phyloP scores from a whole-genome alignment of 2,888 invertebrate genomes.

The Torymus aiolomorphi region DNA sequence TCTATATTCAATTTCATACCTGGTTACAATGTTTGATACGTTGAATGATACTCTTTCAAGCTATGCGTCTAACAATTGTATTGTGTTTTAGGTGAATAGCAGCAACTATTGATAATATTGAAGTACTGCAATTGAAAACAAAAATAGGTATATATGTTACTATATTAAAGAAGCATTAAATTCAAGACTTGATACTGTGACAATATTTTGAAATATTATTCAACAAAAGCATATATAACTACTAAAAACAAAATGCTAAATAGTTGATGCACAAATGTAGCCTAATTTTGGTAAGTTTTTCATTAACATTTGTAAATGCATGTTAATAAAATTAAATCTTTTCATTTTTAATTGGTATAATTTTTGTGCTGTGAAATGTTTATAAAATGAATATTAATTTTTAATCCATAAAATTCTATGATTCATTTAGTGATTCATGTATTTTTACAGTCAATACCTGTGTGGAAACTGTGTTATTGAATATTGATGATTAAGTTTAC shows the following conservation, averaged over 20 bases:
- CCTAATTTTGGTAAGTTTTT: constrained; percentile 43
- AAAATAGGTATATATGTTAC: background rate
- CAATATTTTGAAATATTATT: constrained; percentile 24
- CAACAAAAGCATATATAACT: background rate
- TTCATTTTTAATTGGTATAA: too few species aligned
- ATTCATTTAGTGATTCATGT: constrained; percentile 39
- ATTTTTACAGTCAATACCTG: constrained; percentile 8
- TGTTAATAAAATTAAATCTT: too few species aligned
- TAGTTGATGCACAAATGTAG: constrained; percentile 46
- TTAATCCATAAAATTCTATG: constrained; percentile 20
- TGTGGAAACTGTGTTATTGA: background rate
- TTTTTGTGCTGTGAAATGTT: too few species aligned
- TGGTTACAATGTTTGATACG: background rate
- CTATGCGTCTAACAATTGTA: background rate
- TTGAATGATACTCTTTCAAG: background rate
- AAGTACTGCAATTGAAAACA: background rate
- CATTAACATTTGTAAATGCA: too few species aligned
- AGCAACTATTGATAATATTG: background rate
- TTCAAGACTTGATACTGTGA: constrained; percentile 7
- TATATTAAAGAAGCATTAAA: constrained; percentile 10
- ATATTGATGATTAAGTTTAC: constrained; percentile 14
- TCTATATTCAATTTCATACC: background rate
- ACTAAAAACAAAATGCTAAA: constrained; percentile 45
- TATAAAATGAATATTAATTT: constrained; percentile 1
- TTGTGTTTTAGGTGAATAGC: constrained; percentile 31